Conservation (phyloP, 2,797 vertebrate species). For the Falco rusticolus region DNA sequence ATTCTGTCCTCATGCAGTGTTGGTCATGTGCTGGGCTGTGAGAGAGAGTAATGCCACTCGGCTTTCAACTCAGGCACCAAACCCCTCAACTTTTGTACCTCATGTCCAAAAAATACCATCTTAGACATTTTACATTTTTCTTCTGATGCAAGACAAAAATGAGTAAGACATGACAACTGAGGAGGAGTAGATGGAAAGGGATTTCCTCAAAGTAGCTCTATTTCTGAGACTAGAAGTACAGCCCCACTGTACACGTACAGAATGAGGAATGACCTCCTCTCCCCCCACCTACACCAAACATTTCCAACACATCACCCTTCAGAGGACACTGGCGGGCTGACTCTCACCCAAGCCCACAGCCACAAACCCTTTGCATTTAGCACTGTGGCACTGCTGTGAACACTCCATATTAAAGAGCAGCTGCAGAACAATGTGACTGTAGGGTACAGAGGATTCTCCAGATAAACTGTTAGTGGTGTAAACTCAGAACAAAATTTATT, state of each 20-base stretch:
- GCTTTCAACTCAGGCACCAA: neutral
- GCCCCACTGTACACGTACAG: accelerated
- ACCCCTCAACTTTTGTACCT: neutral
- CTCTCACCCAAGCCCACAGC: neutral
- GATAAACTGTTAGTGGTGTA: neutral
- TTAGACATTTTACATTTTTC: neutral
- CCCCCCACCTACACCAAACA: accelerated
- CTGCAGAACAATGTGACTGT: neutral
- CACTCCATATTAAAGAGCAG: neutral
- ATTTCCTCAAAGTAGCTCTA: neutral
- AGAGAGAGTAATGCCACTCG: neutral
- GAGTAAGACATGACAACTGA: neutral
- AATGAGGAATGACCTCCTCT: neutral
- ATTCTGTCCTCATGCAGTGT: neutral
- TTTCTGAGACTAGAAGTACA: neutral
- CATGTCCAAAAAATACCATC: neutral
- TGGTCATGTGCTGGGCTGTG: neutral
- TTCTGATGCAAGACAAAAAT: neutral
- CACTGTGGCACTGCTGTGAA: neutral
- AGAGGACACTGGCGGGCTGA: neutral
- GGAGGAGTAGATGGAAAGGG: neutral
- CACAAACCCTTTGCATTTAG: neutral
- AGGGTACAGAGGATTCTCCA: neutral
- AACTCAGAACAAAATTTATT: neutral
- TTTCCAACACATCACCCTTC: neutral